These are phyloP conservation scores for Cephus nigrinus DNA, from an alignment of 2,888 invertebrate species.

Conservation along the genomic window DNA sequence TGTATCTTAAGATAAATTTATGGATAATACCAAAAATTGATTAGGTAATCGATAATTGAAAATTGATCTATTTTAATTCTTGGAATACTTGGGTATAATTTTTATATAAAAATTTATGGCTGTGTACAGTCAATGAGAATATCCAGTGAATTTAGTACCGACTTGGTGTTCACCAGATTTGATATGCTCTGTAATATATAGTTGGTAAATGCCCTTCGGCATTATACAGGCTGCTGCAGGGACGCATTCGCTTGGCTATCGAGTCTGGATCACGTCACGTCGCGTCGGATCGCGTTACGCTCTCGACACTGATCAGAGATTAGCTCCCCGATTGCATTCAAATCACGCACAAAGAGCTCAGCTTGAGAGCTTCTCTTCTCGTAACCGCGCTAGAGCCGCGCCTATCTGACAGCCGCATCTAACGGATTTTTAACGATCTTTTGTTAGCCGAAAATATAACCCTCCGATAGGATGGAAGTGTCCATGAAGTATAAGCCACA, in stretches of 20 bases:
- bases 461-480: slow-evolving; percentile 19
- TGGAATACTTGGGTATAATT: not conserved
- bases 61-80: not conserved
- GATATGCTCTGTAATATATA: not conserved
- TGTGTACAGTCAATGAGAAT: not conserved
- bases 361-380: slow-evolving; percentile 43
- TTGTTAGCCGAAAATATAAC: slow-evolving; percentile 51
- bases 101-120: not conserved
- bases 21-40: not conserved
- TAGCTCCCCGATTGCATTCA: slow-evolving; percentile 64
- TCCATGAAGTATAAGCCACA: slow-evolving; percentile 19
- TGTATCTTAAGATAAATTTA: not conserved
- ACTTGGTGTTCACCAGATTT: not conserved
- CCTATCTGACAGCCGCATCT: slow-evolving; percentile 63
- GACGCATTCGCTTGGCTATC: slow-evolving; percentile 53
- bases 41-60: not conserved
- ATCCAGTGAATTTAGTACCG: not conserved
- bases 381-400: slow-evolving; percentile 44
- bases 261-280: slow-evolving; percentile 61
- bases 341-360: slow-evolving; percentile 64
- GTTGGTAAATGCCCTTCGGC: slow-evolving; percentile 16
- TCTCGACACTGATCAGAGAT: slow-evolving; percentile 65
- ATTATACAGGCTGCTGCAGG: slow-evolving; percentile 31
- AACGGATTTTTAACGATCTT: slow-evolving; percentile 65
- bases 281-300: slow-evolving; percentile 64